These are phyloP conservation scores for Halichoeres trimaculatus DNA, from an alignment of 2,113 vertebrate genomes.

Conservation along the genomic window DNA sequence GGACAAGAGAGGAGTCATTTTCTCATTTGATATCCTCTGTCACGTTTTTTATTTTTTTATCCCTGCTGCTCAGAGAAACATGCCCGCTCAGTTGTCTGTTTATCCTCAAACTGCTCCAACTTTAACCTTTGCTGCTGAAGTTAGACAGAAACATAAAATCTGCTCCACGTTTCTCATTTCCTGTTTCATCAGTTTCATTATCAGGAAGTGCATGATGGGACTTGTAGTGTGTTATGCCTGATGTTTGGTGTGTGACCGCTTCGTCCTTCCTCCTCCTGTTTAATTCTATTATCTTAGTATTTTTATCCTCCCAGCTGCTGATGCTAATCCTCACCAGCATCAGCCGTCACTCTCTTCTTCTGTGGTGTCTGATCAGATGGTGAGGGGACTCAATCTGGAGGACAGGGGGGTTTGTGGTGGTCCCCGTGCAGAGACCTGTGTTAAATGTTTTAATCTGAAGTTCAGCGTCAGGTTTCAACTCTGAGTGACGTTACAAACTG, in stretches of 20 bases:
- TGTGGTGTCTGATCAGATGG: conserved; percentile 9
- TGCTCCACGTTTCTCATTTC: too few relatives aligned
- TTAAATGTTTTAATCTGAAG: not conserved
- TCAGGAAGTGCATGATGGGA: conserved; percentile 33
- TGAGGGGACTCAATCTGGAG: not conserved
- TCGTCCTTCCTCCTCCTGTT: conserved; percentile 15
- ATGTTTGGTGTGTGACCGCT: conserved; percentile 37
- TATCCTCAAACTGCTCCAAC: too few relatives aligned
- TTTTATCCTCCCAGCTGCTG: conserved; percentile 61
- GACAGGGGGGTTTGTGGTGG: too few relatives aligned
- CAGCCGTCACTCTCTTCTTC: conserved; percentile 17
- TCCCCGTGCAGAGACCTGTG: too few relatives aligned
- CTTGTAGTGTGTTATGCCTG: not conserved
- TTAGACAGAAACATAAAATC: too few relatives aligned
- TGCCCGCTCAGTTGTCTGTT: too few relatives aligned
- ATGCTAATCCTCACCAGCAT: conserved; percentile 38
- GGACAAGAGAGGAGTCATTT: not conserved
- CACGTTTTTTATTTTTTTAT: too few relatives aligned
- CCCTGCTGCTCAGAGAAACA: too few relatives aligned
- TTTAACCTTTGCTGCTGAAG: too few relatives aligned
- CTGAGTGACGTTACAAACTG: not conserved
- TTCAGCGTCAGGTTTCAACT: not conserved
- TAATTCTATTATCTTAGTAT: conserved; percentile 50
- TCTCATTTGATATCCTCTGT: too few relatives aligned
- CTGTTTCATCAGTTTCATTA: too few relatives aligned